Evolutionary conservation across 2,113 vertebrate species (phyloP).

Genomic region (Peromyscus leucopus): DNA sequence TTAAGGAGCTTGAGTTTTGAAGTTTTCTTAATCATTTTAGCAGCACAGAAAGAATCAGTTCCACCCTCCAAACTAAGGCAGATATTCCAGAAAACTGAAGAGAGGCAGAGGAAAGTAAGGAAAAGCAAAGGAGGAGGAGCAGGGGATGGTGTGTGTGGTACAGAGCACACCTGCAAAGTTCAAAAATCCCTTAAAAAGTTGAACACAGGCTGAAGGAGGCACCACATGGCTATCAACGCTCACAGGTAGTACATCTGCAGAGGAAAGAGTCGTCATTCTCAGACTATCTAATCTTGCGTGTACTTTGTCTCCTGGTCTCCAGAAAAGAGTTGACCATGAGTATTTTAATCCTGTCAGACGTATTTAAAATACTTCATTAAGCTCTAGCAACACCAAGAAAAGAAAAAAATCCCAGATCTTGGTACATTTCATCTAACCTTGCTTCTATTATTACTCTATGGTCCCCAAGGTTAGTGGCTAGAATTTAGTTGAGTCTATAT

Average conservation of each 20-base stretch:
- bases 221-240: fast-evolving
- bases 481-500: not conserved
- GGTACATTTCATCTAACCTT: slow-evolving; percentile 9
- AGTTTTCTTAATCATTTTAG: not conserved
- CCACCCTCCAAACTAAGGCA: not conserved
- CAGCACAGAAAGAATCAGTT: not conserved
- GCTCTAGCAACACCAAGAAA: not conserved
- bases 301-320: no score
- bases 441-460: not conserved
- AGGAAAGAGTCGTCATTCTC: not conserved
- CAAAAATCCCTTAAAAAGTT: not conserved
- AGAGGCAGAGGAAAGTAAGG: not conserved
- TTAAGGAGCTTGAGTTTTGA: not conserved
- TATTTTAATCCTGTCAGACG: not conserved
- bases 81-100: not conserved
- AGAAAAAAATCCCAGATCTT: not conserved
- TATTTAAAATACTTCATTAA: slow-evolving; percentile 30
- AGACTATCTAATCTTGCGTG: not conserved
- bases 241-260: not conserved
- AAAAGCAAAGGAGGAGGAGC: not conserved
- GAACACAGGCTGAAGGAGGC: not conserved
- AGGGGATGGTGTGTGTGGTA: no score
- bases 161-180: not conserved
- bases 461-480: not conserved
- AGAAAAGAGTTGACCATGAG: not conserved